Percentiles rank a stretch among this genome's conserved stretches.
Conservation (phyloP, 1,140 invertebrate species). For the Zaprionus capensis region DNA sequence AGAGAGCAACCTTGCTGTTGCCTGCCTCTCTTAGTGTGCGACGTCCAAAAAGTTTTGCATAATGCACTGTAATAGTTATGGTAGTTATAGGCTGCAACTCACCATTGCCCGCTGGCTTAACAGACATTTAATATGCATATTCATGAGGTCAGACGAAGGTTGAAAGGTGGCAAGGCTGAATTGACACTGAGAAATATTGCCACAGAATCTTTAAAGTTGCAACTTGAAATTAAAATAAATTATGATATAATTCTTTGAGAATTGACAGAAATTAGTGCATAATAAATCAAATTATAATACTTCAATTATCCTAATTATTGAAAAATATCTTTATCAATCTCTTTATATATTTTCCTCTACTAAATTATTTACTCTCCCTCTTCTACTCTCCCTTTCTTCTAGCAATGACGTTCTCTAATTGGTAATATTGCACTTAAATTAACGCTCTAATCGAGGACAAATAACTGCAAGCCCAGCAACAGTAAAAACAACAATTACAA, state of each 20-base stretch:
- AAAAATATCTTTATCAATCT: no score
- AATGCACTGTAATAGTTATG: slow-evolving; percentile 37
- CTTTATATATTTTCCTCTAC: not conserved
- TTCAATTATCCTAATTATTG: no score
- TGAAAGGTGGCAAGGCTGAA: not conserved
- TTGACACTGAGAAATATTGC: not conserved
- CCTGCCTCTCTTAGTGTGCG: slow-evolving; percentile 23
- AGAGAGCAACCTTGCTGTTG: not conserved
- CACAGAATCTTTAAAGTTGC: no score
- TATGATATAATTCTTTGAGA: no score
- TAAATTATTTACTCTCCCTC: not conserved
- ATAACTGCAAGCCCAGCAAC: slow-evolving; percentile 33
- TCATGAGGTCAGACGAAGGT: not conserved
- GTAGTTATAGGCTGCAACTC: slow-evolving; percentile 7
- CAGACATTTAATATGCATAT: slow-evolving; percentile 18
- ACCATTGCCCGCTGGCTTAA: slow-evolving; percentile 1
- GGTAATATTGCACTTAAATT: slow-evolving; percentile 32
- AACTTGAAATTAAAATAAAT: no score
- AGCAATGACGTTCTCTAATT: slow-evolving; percentile 37
- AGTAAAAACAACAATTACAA: slow-evolving; percentile 17
- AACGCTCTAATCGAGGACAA: slow-evolving; percentile 32
- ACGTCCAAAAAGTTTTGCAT: slow-evolving; percentile 34
- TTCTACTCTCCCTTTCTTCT: not conserved
- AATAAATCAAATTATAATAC: no score
- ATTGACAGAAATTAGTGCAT: no score